Evolutionary conservation across 2,113 vertebrate species (phyloP).

Genomic region (Hypocryptadius cinnamomeus): DNA sequence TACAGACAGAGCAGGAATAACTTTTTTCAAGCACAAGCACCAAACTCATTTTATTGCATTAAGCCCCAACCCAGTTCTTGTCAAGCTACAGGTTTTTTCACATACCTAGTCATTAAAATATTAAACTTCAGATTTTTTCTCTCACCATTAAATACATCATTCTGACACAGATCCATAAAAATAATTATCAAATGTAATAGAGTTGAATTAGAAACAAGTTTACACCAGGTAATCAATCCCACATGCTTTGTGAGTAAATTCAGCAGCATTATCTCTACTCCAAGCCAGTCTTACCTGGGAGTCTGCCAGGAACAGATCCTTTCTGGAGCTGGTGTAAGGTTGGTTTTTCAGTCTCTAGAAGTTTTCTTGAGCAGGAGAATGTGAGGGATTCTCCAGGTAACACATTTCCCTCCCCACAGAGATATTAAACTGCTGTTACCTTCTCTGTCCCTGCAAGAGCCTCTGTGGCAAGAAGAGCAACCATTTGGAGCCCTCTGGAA

Average conservation of each 20-base stretch:
- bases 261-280: not conserved
- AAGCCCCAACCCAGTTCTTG: not conserved
- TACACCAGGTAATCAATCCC: too few species aligned
- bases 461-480: fast-evolving
- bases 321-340: not conserved
- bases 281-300: not conserved
- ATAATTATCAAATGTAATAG: fast-evolving
- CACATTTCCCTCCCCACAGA: not conserved
- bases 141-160: not conserved
- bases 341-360: not conserved
- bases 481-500: fast-evolving
- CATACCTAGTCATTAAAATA: not conserved
- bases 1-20: not conserved
- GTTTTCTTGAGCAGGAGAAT: not conserved
- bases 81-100: not conserved
- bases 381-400: fast-evolving
- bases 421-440: fast-evolving
- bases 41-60: not conserved
- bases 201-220: not conserved
- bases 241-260: not conserved
- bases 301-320: not conserved
- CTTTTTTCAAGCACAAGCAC: not conserved
- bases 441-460: not conserved
- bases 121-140: not conserved
- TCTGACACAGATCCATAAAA: not conserved